Percentiles rank a stretch among this genome's conserved stretches.
Evolutionary conservation across 2,797 vertebrate genomes (phyloP).

Genomic region (Lacerta viridis): DNA sequence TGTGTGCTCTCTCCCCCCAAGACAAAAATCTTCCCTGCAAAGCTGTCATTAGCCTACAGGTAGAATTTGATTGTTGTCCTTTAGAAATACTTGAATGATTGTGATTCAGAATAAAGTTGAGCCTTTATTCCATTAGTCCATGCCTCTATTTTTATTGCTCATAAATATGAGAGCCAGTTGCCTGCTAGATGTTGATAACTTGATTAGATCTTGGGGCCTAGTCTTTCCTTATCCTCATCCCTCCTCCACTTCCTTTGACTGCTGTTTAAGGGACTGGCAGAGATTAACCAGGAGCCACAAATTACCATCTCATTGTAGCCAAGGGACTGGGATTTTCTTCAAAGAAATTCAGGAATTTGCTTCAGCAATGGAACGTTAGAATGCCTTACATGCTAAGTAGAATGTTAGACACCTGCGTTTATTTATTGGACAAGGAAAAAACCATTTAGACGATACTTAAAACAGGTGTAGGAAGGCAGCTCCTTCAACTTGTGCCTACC

Average conservation of each 20-base stretch:
- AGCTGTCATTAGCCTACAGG: background rate
- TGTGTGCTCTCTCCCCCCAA: background rate
- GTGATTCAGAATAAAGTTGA: constrained; percentile 42
- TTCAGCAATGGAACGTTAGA: constrained; percentile 41
- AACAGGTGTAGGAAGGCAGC: background rate
- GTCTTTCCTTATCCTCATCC: constrained; percentile 17
- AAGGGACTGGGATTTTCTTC: constrained; percentile 57
- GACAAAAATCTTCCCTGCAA: no score
- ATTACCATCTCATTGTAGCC: constrained; percentile 41
- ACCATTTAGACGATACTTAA: constrained; percentile 14
- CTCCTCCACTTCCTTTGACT: constrained; percentile 47
- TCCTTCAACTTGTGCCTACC: background rate
- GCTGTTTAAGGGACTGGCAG: constrained; percentile 65
- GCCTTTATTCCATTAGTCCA: constrained; percentile 21
- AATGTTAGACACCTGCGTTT: constrained; percentile 22
- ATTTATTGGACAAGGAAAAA: constrained; percentile 39
- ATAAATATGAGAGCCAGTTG: constrained; percentile 54
- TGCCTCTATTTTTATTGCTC: constrained; percentile 57
- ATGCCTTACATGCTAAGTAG: constrained; percentile 8
- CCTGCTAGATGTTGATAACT: constrained; percentile 66
- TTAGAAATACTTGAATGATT: background rate
- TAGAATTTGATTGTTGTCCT: background rate
- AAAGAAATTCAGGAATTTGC: constrained; percentile 50
- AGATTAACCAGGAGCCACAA: constrained; percentile 70
- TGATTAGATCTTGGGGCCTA: constrained; percentile 12